Evolutionary conservation across 2,888 invertebrate genomes (phyloP), one percentile per base, ranked within the genome.

Genomic region (Merodon equestris): DNA sequence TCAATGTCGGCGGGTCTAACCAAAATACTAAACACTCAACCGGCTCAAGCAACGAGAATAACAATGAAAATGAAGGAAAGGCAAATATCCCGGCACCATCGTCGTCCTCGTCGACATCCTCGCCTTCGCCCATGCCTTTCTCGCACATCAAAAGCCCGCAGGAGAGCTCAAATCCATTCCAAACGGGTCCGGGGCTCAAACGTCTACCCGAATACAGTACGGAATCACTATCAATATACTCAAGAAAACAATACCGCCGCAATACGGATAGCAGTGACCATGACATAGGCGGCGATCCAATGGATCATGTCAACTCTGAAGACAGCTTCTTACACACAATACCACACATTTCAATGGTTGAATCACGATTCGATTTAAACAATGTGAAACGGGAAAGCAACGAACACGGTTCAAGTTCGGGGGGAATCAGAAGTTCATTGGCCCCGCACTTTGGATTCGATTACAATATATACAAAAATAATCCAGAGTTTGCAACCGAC

Each of bases 341-440:
- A 63, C 88, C 88, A 42, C 89, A 89, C 76, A 87, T 89, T 51
- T 87, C 89, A 3, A 87, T 88, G 87, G 85, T 84, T 1, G 89
- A 88, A 74, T 84, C 86, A 10, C 85, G 88, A 51, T 89, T 87
- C 64, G 88, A 89, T 75, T 77, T 88, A 45, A 85, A 84, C 64
- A 85, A 83, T 57, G 85, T 89, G 2, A 89, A 89, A 83, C 86
- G 89, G 0, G 89, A 89, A 76, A 81, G 64, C 47, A 82, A 82
- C 12, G 88, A 87, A 14, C 86, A 85, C 64, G 81, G 83, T 18
- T 73, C 86, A 4, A 83, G 84, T 7, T 82, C 84, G 1, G 76
- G 83, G 10, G 81, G 85, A 1, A 70, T 87, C 34, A 85, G 87
- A 0, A 87, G 86, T 81, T 83, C 85, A 1, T 83, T 76, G 9